A percentile compares a stretch with the other conserved stretches of the same genome.
These are phyloP conservation scores for Etheostoma nigrum DNA, from an alignment of 2,797 vertebrate species.

Conservation along the genomic window DNA sequence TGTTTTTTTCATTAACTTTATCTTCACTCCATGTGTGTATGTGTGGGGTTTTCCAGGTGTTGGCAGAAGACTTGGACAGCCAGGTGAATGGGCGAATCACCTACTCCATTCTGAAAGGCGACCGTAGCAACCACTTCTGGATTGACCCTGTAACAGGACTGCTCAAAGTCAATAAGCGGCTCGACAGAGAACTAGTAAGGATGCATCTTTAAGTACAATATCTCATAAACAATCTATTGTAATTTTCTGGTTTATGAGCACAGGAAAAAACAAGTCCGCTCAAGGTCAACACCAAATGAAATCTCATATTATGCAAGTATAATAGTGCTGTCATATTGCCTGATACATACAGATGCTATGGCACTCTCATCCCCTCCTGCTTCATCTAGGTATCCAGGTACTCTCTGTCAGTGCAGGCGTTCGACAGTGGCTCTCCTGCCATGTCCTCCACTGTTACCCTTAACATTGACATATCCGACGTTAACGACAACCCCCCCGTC, in stretches of 20 bases:
- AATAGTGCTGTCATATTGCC: conserved; percentile 3
- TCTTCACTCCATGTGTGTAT: not conserved
- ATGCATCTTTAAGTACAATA: conserved; percentile 45
- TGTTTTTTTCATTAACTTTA: not conserved
- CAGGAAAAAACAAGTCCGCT: conserved; percentile 37
- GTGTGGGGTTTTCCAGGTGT: conserved; percentile 82
- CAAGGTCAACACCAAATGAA: conserved; percentile 57
- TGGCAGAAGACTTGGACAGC: conserved; percentile 95
- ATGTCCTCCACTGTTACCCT: conserved; percentile 91
- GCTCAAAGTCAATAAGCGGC: conserved; percentile 93
- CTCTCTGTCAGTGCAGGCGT: conserved; percentile 92
- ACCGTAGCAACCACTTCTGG: conserved; percentile 94
- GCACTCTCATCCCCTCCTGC: conserved; percentile 9
- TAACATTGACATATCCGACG: conserved; percentile 95
- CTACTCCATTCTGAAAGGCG: conserved; percentile 93
- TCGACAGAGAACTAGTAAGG: conserved; percentile 95
- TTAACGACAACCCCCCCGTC: conserved; percentile 94
- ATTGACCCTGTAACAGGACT: conserved; percentile 92
- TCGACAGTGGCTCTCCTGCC: conserved; percentile 93
- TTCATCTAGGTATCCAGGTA: conserved; percentile 90
- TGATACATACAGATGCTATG: conserved; percentile 45
- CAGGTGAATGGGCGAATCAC: conserved; percentile 92
- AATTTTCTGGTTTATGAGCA: conserved; percentile 71
- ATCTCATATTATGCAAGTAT: conserved; percentile 45
- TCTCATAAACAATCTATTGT: conserved; percentile 66